Base-by-base conservation (phyloP, 2,113 vertebrate species). In the Scytalopus superciliaris region DNA sequence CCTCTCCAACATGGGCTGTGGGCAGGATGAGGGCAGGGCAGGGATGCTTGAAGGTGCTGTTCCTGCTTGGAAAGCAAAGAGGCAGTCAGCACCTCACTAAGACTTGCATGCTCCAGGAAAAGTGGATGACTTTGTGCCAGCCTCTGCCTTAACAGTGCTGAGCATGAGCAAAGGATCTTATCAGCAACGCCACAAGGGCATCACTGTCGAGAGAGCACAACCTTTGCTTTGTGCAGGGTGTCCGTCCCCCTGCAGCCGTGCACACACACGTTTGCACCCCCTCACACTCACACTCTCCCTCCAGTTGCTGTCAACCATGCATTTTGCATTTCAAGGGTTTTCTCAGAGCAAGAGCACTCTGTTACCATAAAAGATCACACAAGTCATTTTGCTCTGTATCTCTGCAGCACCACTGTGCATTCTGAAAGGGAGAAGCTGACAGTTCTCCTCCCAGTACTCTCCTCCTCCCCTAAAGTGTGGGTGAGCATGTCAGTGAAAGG, bases 31-130 rank as follows among this genome's bases (percentile, higher is more conserved):
- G 47, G 39, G 14, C 12, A 7, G 19, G 23, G 15, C 25, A 62
- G 52, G 14, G 12, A 5, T 52, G 30, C 23, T 23, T 27, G 16
- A 19, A 66, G 37, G 40, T 66, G 53, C 37, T 3, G 0, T 44
- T 64, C 33, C 63, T 69, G 13, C 21, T 42, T 8, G 7, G 50
- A 70, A 18, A 74, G 22, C 27, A n/a, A 72, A 72, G 25, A 62
- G n/a, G 5, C 40, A 23, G 10, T 6, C 2, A 1, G 8, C 0
- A 1, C 37, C 30, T 59, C 0, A 0, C 21, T 56, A 17, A 39
- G 15, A 14, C 4, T 56, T 78, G 62, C 24, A 22, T 5, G 39
- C 35, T 42, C 31, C 31, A 35, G 52, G 39, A 62, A n/a, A 82
- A 2, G 6, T 44, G 8, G 1, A 0, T 31, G 60, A 37, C 60